A percentile compares a stretch with the other conserved stretches of the same genome.
Conservation (phyloP, 1,140 invertebrate genomes). For the Bacillus rossius region DNA sequence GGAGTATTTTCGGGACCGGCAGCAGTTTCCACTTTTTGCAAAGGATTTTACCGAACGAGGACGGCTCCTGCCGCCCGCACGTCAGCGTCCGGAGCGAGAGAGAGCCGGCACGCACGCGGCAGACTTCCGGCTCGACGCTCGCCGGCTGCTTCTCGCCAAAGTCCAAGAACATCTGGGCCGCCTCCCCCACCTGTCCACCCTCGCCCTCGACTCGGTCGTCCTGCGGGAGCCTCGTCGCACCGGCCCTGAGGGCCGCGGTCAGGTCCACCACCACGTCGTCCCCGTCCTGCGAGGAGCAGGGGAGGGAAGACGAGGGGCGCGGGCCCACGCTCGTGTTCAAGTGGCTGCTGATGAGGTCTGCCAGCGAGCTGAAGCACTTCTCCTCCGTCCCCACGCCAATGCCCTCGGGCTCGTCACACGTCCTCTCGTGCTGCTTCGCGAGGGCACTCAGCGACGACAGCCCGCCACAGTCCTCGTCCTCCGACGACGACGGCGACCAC, state of each 20-base stretch:
- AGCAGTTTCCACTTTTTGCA: slow-evolving; percentile 36
- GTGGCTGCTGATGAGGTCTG: no score
- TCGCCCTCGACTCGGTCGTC: no score
- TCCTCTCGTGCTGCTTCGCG: not conserved
- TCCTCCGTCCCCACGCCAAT: not conserved
- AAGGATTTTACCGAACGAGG: slow-evolving; percentile 47
- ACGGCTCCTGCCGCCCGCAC: slow-evolving; percentile 28
- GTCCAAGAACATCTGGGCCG: no score
- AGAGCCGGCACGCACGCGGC: not conserved
- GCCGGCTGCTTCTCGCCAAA: no score
- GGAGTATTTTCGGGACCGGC: not conserved
- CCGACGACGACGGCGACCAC: not conserved
- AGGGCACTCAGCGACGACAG: not conserved
- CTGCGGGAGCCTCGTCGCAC: no score
- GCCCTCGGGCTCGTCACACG: not conserved
- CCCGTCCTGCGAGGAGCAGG: not conserved
- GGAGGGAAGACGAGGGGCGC: no score
- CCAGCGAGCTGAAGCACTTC: no score
- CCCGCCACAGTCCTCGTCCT: not conserved
- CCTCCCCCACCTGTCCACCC: no score
- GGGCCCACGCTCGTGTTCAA: no score
- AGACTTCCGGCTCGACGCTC: no score
- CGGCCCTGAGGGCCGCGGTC: not conserved
- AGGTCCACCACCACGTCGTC: slow-evolving; percentile 5
- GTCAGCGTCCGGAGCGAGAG: slow-evolving; percentile 13